A percentile compares a stretch with the other conserved stretches of the same genome.
Conservation (phyloP, 2,888 invertebrate species). For the Sphaerophoria taeniata region DNA sequence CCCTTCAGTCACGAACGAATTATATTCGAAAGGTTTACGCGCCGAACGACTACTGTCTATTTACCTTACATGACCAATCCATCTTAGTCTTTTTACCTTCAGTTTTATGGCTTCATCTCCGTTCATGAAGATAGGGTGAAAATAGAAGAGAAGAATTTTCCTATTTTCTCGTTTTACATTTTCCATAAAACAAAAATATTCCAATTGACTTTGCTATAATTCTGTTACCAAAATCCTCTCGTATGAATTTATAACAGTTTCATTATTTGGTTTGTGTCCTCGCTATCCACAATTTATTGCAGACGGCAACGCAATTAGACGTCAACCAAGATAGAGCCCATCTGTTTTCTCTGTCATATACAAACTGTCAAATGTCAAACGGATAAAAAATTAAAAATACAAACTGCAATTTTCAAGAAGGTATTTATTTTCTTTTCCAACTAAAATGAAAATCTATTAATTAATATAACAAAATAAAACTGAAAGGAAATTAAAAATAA, state of each 20-base stretch:
- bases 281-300: not conserved
- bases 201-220: no score
- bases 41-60: no score
- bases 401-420: not conserved
- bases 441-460: constrained; percentile 13
- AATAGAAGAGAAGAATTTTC: no score
- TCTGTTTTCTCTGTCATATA: not conserved
- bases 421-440: not conserved
- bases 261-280: not conserved
- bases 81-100: no score
- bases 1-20: no score
- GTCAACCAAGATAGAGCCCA: not conserved
- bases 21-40: no score
- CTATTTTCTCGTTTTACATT: no score
- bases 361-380: constrained; percentile 8
- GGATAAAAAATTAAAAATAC: not conserved
- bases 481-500: not conserved
- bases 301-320: not conserved
- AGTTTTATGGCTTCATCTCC: no score
- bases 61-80: no score
- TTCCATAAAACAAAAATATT: no score
- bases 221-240: no score
- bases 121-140: no score
- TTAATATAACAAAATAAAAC: constrained; percentile 19
- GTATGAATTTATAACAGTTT: not conserved